phyloP scores from a whole-genome alignment of 2,888 invertebrate genomes.

The Andrena fulva region DNA sequence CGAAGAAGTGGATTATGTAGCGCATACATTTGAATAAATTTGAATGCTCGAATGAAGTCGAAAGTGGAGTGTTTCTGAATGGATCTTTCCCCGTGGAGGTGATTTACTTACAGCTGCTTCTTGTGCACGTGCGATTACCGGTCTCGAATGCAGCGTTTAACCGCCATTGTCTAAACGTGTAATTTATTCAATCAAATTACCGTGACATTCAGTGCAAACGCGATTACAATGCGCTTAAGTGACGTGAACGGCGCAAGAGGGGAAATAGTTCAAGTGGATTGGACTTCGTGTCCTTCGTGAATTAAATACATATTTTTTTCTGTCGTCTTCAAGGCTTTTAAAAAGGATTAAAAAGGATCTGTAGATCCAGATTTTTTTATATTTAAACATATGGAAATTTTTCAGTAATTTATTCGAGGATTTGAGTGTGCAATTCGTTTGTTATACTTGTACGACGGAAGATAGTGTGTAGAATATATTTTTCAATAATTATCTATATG shows the following conservation, averaged over 20 bases:
- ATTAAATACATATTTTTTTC: background rate
- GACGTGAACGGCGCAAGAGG: background rate
- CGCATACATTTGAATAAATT: constrained; percentile 47
- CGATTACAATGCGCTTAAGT: background rate
- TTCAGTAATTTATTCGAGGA: too few relatives aligned
- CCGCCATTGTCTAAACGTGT: background rate
- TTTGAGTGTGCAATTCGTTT: too few relatives aligned
- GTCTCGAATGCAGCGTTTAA: background rate
- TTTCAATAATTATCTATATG: too few relatives aligned
- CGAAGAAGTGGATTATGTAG: background rate
- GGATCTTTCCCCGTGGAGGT: background rate
- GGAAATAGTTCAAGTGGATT: background rate
- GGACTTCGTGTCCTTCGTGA: background rate
- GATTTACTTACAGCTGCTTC: constrained; percentile 13
- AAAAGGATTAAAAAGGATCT: too few relatives aligned
- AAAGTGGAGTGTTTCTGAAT: constrained; percentile 18
- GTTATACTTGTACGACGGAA: too few relatives aligned
- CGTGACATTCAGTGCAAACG: background rate
- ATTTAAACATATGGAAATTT: too few relatives aligned
- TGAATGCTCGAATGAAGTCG: constrained; percentile 16
- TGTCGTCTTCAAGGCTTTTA: background rate
- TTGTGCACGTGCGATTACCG: background rate
- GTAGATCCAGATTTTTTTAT: too few relatives aligned
- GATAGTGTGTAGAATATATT: too few relatives aligned
- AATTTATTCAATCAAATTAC: background rate